Base-by-base conservation (phyloP, 2,888 invertebrate genomes). In the Microchrysa polita region DNA sequence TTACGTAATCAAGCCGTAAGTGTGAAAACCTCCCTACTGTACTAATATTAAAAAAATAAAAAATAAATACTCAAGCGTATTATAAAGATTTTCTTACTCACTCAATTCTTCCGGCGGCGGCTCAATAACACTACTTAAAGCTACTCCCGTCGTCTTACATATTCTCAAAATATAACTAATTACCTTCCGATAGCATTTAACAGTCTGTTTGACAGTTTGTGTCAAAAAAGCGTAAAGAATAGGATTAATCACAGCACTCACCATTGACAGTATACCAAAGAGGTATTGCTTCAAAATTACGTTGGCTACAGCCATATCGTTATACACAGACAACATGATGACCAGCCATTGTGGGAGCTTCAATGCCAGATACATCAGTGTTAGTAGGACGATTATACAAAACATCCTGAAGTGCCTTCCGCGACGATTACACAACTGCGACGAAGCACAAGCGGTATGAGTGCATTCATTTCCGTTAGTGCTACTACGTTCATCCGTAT, bases 211-310 rank as follows among this genome's bases (percentile, higher is more conserved):
- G 23, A 88, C 79, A 2, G 88, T 87, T 78, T 88, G 87, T 48
- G 87, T 86, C 7, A 89, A 81, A 77, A 89, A 89, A 1, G 89
- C 87, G 77, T 90, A 90, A 34, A 90, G 81, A 65, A 89, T 84
- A 0, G 90, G 90, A 83, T 90, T 88, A 22, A 89, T 74, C 0
- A 86, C 86, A 57, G 88, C 87, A 78, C 87, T 89, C 2, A 86
- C 73, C 55, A 88, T 79, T 7, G 87, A 87, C 16, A 90, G 78
- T 2, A 86, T 80, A 9, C 87, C 86, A 4, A 89, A 85, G n/a
- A 81, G 76, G 73, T 86, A 87, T 77, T 87, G 86, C 10, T 87
- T 75, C 44, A 65, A 12, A 53, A 87, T 81, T 87, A 87, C 88
- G 5, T 79, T 57, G 27, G 78, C 78, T 34, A 78, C 78, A 52